Evolutionary conservation across 1,140 invertebrate genomes (phyloP), one percentile per base, ranked within the genome.

Genomic region (Aphelinus atriplicis): DNA sequence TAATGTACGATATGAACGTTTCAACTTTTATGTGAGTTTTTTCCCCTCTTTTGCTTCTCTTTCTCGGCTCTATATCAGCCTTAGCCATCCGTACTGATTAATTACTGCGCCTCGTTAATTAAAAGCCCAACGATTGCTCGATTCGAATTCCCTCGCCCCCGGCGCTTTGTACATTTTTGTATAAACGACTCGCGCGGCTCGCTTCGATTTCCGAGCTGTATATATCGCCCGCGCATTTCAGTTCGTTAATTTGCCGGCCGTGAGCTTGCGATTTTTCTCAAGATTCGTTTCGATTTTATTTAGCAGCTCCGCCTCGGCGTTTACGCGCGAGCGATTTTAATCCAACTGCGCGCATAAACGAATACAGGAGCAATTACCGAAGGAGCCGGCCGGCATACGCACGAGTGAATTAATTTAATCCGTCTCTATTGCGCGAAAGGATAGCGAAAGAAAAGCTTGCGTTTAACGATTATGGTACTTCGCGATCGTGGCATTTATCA

Each of bases 401-500:
- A 46, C 42, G 61, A 42, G 57, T 58, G 43, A n/a, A 5, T n/a
- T 5, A 46, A 46, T 73, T 65, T 71, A 6, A 47, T 47, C 51
- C 10, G 3, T 50, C 47, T 64, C 63, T 0, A 45, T 9, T 10
- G 47, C 7, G 46, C 46, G 45, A n/a, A 3, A 43, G 7, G 26
- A 55, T 57, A 56, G 42, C 45, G 42, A 57, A 26, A 26, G 26
- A 67, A 68, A 51, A 43, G 43, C 10, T 48, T 7, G 66, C 65
- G 5, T 10, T 56, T 53, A 55, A 56, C 7, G 53, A 63, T 75
- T 71, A 63, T 45, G n/a, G 42, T n/a, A 64, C 9, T 47, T 45
- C 69, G 48, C 9, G 50, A 42, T 64, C 68, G 53, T 9, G 60
- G 61, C 47, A 71, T 71, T 76, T 62, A 71, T 76, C 68, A 61